These are phyloP conservation scores for Triops cancriformis DNA, from an alignment of 1,140 invertebrate species.

Conservation along the genomic window DNA sequence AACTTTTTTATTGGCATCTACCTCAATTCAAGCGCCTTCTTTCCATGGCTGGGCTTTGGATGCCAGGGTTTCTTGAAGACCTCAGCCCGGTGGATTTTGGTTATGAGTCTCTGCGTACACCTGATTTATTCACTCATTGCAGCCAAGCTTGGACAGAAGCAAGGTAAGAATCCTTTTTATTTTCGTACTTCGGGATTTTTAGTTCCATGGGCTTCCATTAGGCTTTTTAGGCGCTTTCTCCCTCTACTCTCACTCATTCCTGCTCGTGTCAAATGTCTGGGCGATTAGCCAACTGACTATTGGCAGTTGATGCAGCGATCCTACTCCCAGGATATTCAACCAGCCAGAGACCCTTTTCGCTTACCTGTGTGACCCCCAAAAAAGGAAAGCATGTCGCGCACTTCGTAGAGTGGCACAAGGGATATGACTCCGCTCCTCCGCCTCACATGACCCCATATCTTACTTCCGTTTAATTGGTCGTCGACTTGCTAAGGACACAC, in stretches of 20 bases:
- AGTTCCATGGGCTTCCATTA: background rate
- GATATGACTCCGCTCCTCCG: too few species aligned
- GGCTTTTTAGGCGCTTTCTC: background rate
- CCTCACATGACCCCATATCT: too few species aligned
- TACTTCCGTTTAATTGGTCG: too few species aligned
- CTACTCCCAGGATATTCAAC: background rate
- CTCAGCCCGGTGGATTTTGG: background rate
- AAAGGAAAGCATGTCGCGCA: too few species aligned
- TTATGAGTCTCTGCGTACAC: background rate
- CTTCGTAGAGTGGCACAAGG: too few species aligned
- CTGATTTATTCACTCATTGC: background rate
- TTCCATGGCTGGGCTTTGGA: conserved; percentile 8
- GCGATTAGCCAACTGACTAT: background rate
- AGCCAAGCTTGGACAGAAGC: background rate
- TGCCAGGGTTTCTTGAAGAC: background rate
- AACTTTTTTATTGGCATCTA: background rate
- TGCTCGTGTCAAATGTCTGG: background rate
- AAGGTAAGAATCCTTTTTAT: background rate
- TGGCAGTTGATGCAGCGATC: background rate
- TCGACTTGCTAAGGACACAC: too few species aligned
- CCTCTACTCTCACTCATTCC: background rate
- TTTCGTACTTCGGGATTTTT: background rate
- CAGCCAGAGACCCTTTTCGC: background rate
- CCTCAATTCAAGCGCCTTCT: background rate
- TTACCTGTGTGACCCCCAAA: too few species aligned